Base-by-base conservation (phyloP, 2,888 invertebrate species). In the Spicauda simplicius region DNA sequence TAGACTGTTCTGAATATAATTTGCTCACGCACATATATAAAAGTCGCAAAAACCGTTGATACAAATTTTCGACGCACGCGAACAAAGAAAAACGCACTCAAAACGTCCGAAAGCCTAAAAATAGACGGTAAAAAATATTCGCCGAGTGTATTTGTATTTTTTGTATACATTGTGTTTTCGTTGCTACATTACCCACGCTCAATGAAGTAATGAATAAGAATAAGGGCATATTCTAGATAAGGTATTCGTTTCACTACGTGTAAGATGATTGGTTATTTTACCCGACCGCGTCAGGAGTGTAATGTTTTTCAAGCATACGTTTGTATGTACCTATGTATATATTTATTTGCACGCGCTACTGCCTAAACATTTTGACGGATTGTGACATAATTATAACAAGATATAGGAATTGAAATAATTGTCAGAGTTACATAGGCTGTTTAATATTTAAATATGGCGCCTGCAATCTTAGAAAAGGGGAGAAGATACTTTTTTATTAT, bases 141-240 rank as follows among this genome's bases (percentile, higher is more conserved):
- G 58, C 53, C 41, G 53, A 18, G 53, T 53, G 58, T 53, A 45
- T 45, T 65, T 53, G 53, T 58, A 25, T 64, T 64, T 65, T 65
- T 65, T 65, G 58, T 59, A 18, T 65, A 41, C 53, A 58, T 53
- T 58, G 53, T 59, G 25, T 59, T 33, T 65, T 53, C 64, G 64
- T 58, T 41, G 53, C 58, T 18, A 65, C 58, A 65, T 65, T 65
- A 65, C 64, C 53, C 58, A 16, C 57, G 64, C 64, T 70, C 52
- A 62, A 69, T 69, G 66, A 66, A 68, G 68, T 54, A 64, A 70
- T 70, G 68, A 70, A 70, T 68, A 70, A 70, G 64, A 61, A 61
- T 64, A 53, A 61, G 58, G 62, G 61, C n/a, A 30, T 60, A 16
- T 14, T 64, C 52, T 55, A 60, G n/a, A 6, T 12, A 55, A 55